These are phyloP conservation scores for Neoarius graeffei DNA, from an alignment of 2,113 vertebrate species.

Conservation along the genomic window DNA sequence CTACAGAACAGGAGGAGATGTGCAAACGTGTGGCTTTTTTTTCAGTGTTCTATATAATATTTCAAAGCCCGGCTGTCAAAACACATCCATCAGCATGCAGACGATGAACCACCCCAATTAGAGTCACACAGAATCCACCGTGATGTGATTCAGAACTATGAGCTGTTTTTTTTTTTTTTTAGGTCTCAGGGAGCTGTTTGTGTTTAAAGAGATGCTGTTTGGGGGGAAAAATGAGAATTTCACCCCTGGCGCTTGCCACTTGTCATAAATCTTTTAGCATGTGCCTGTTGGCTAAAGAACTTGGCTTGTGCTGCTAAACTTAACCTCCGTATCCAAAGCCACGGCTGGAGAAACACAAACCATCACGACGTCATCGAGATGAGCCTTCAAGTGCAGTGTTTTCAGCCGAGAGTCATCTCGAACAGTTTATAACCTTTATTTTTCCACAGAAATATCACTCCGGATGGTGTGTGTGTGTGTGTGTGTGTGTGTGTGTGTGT, in stretches of 20 bases:
- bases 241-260: slow-evolving; percentile 66
- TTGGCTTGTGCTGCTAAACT: slow-evolving; percentile 67
- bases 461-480: slow-evolving; percentile 1
- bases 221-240: slow-evolving; percentile 65
- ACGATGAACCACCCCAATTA: neutral
- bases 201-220: slow-evolving; percentile 65
- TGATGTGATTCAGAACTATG: neutral
- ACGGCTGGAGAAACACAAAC: slow-evolving; percentile 51
- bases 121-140: neutral
- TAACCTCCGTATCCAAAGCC: slow-evolving; percentile 62
- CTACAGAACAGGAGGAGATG: neutral
- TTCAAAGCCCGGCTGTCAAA: neutral
- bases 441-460: neutral
- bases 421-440: neutral
- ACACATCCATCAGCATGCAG: neutral
- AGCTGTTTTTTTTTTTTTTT: slow-evolving; percentile 21
- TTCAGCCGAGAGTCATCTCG: slow-evolving; percentile 10
- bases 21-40: neutral
- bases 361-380: slow-evolving; percentile 35
- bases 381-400: slow-evolving; percentile 37
- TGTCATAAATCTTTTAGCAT: slow-evolving; percentile 73
- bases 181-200: slow-evolving; percentile 55
- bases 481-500: neutral
- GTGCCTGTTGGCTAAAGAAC: slow-evolving; percentile 73
- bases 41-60: neutral